Conservation (phyloP, 2,888 invertebrate genomes). For the Aphidoletes aphidimyza region DNA sequence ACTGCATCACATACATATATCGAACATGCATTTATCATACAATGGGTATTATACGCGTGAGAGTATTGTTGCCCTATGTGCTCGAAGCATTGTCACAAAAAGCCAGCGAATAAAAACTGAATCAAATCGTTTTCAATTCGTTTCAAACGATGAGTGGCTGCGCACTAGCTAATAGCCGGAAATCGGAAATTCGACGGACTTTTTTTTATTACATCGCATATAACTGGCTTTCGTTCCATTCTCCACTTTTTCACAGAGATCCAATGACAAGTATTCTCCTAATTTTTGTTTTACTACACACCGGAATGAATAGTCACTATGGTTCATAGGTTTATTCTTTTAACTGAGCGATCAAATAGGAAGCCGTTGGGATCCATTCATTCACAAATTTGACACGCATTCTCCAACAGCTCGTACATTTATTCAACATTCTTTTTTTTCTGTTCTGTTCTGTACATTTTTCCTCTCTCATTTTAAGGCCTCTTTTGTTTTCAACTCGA, state of each 20-base stretch:
- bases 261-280: constrained; percentile 38
- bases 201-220: constrained; percentile 8
- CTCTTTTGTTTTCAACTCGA: neutral
- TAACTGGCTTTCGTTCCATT: too few relatives aligned
- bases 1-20: neutral
- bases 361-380: constrained; percentile 9
- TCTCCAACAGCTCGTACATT: neutral
- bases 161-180: constrained; percentile 48
- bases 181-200: constrained; percentile 20
- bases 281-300: constrained; percentile 12
- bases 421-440: neutral
- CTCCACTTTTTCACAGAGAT: neutral
- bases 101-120: constrained; percentile 13
- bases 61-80: neutral
- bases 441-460: neutral
- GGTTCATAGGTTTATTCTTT: neutral
- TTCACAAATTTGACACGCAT: constrained; percentile 35
- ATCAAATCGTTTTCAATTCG: constrained; percentile 50
- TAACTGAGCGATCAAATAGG: constrained; percentile 10
- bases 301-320: constrained; percentile 25
- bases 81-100: constrained; percentile 11
- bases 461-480: neutral
- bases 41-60: neutral
- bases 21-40: neutral
- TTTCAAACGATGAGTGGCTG: constrained; percentile 12